Conservation (phyloP, 2,888 invertebrate genomes). For the Ophion costatus region DNA sequence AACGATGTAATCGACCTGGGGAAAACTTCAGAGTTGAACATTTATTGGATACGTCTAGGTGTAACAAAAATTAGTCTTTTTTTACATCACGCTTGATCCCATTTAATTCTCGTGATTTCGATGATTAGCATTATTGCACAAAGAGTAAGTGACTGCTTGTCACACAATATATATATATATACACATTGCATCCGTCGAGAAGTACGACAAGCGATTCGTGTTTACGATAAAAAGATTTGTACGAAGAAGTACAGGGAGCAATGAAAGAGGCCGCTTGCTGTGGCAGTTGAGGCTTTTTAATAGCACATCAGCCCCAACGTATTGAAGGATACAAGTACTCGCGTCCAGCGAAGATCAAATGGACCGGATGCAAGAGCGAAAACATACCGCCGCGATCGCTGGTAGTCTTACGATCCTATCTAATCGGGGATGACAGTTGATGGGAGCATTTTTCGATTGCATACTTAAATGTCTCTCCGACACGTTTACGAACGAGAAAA, state of each 20-base stretch:
- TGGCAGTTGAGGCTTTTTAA: not conserved
- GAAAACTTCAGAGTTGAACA: no score
- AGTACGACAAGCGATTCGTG: slow-evolving; percentile 66
- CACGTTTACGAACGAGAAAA: not conserved
- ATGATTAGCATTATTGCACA: slow-evolving; percentile 60
- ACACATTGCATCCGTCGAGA: slow-evolving; percentile 42
- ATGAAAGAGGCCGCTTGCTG: slow-evolving; percentile 8
- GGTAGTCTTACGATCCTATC: slow-evolving; percentile 32
- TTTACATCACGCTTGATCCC: slow-evolving; percentile 11
- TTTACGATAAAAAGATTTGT: slow-evolving; percentile 69
- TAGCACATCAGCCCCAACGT: not conserved
- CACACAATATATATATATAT: not conserved
- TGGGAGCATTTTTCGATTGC: slow-evolving; percentile 15
- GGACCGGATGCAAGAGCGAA: slow-evolving; percentile 10
- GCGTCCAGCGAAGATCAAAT: no score
- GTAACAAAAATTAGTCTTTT: no score
- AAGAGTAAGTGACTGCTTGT: slow-evolving; percentile 3
- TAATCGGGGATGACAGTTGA: slow-evolving; percentile 55
- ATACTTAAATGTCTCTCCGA: not conserved
- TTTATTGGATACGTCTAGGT: no score
- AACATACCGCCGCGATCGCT: slow-evolving; percentile 5
- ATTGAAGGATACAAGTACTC: slow-evolving; percentile 1
- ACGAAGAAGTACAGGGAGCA: slow-evolving; percentile 20
- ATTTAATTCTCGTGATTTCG: slow-evolving; percentile 64
- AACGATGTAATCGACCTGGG: no score